Conservation (phyloP, 2,113 vertebrate genomes). For the Sinocyclocheilus anshuiensis region DNA sequence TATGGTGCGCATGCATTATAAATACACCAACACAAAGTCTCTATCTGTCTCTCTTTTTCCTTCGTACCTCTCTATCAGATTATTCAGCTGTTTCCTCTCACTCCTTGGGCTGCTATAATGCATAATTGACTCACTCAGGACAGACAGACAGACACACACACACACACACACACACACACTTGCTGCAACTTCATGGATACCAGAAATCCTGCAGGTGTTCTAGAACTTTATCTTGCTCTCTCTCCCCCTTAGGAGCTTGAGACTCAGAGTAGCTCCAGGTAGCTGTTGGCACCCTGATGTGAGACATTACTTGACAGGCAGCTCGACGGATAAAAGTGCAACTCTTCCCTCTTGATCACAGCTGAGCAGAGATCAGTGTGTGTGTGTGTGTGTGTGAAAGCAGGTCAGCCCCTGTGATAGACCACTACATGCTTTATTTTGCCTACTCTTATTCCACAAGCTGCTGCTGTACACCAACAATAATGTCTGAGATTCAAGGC, state of each 20-base stretch:
- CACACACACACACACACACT: background rate
- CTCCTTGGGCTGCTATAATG: background rate
- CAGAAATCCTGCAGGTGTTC: slow-evolving; percentile 34
- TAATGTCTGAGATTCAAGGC: background rate
- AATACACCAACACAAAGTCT: background rate
- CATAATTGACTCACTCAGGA: slow-evolving; percentile 14
- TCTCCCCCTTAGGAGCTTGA: slow-evolving; percentile 2
- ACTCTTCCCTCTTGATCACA: slow-evolving; percentile 29
- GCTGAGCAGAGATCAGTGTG: slow-evolving; percentile 31
- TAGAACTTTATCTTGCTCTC: slow-evolving; percentile 24
- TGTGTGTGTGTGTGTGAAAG: slow-evolving; percentile 25
- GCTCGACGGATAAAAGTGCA: slow-evolving; percentile 32
- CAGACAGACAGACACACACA: background rate
- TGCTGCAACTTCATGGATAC: slow-evolving; percentile 2
- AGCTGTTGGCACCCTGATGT: slow-evolving; percentile 29
- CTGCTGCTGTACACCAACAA: slow-evolving; percentile 12
- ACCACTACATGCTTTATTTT: slow-evolving; percentile 40
- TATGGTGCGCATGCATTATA: background rate
- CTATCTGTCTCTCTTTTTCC: background rate
- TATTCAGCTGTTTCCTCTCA: background rate
- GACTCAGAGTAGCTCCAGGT: slow-evolving; percentile 14
- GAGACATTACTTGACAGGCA: slow-evolving; percentile 32
- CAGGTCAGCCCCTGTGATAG: slow-evolving; percentile 41
- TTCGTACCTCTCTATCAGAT: background rate
- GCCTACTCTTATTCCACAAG: background rate